Base-by-base conservation (phyloP, 2,113 vertebrate species). In the Atractosteus spatula region DNA sequence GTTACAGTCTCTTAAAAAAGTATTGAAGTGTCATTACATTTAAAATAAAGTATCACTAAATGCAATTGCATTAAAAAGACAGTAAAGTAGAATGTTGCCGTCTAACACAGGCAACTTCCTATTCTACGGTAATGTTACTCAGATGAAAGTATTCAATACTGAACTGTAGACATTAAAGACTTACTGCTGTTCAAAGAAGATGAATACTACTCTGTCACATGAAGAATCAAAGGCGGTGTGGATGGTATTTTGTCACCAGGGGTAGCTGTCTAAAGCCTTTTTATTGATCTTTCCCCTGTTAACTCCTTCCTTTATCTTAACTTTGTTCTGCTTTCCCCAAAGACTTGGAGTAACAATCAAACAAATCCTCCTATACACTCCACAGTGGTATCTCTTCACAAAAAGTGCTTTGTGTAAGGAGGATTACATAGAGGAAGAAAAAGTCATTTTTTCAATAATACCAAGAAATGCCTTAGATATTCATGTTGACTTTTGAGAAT, bases 211-310 rank as follows among this genome's bases (percentile, higher is more conserved):
- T 3, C n/a, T 59, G 57, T 59, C 57, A 59, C 56, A 59, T n/a
- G 57, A 59, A n/a, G 13, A 59, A 59, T 59, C 57, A 59, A 59
- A 59, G 57, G 12, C 14, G 12, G 12, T 5, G 57, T 14, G n/a
- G 57, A 13, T 59, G 57, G 57, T 59, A 16, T 59, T 59, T 14
- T 59, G 57, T 59, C 57, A 59, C 57, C n/a, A n/a, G 57, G 57
- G 57, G 57, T 59, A 59, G 57, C 57, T 59, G n/a, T 59, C 57
- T 59, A 59, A 59, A 59, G 57, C 57, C 57, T 59, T 59, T n/a
- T 16, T n/a, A 59, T 59, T 13, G 57, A 59, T 59, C 57, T n/a
- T 3, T 16, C 14, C n/a, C 12, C 57, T 13, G 57, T 59, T 59
- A 6, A 59, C 57, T 59, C 57, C 57, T 59, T 3, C 56, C 14